A percentile compares a stretch with the other conserved stretches of the same genome.
phyloP scores from a whole-genome alignment of 2,113 vertebrate species.

The Cnemophilus loriae region DNA sequence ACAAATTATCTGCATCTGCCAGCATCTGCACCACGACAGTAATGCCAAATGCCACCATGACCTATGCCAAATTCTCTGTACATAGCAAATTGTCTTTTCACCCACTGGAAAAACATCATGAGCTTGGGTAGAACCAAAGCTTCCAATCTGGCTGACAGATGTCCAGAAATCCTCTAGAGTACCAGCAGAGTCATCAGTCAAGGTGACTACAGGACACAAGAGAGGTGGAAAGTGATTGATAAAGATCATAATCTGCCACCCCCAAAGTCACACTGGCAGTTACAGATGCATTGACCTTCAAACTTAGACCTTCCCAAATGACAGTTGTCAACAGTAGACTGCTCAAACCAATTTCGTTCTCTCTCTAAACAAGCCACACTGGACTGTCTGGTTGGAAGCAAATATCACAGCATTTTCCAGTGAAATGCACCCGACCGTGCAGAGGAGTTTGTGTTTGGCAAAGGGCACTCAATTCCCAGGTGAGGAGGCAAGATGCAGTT shows the following conservation, averaged over 20 bases:
- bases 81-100: not conserved
- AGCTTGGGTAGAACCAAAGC: not conserved
- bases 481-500: not conserved
- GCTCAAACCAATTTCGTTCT: not conserved
- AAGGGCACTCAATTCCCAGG: not conserved
- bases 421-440: not conserved
- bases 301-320: not conserved
- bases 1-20: not conserved
- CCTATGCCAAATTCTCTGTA: not conserved
- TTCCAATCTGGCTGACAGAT: not conserved
- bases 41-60: too few relatives aligned
- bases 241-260: not conserved
- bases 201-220: not conserved
- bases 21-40: not conserved
- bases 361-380: not conserved
- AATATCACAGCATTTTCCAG: not conserved
- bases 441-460: not conserved
- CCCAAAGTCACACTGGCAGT: not conserved
- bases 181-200: not conserved
- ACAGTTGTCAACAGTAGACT: not conserved
- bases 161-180: not conserved
- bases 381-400: not conserved
- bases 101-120: not conserved
- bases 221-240: not conserved
- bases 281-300: not conserved